Conservation (phyloP, 2,888 invertebrate species). For the Oxyscelio sp. region DNA sequence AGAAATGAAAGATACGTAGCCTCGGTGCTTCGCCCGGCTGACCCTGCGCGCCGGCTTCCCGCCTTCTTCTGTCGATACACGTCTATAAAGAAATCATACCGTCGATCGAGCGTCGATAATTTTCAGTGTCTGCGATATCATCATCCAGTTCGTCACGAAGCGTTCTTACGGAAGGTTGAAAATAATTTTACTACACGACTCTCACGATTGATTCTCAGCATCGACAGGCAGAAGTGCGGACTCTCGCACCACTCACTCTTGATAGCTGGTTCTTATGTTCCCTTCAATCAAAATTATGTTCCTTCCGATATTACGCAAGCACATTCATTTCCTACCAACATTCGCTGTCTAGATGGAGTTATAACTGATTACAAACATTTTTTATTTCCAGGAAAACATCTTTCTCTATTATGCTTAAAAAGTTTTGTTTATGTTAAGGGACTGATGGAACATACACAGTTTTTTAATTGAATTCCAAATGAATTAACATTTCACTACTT, state of each 20-base stretch:
- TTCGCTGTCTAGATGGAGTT: constrained; percentile 39
- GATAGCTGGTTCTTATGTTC: constrained; percentile 66
- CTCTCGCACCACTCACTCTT: constrained; percentile 47
- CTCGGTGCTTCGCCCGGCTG: constrained; percentile 60
- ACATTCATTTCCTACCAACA: constrained; percentile 56
- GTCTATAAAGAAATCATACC: constrained; percentile 81
- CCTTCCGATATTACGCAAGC: constrained; percentile 68
- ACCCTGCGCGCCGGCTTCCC: constrained; percentile 74
- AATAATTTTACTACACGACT: constrained; percentile 78
- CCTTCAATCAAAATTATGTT: constrained; percentile 67
- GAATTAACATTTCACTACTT: constrained; percentile 47
- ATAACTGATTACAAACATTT: constrained; percentile 54
- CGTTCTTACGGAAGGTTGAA: constrained; percentile 75
- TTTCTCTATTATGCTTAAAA: constrained; percentile 51
- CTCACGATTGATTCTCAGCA: constrained; percentile 75
- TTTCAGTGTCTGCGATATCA: constrained; percentile 82
- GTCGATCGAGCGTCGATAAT: constrained; percentile 81
- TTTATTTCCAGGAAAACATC: constrained; percentile 19
- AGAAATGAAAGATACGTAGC: constrained; percentile 53
- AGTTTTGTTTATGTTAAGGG: constrained; percentile 57
- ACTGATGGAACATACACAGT: constrained; percentile 49
- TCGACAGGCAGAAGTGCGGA: constrained; percentile 74
- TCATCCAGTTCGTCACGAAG: constrained; percentile 80
- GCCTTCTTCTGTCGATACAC: constrained; percentile 76
- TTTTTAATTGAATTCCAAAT: constrained; percentile 46